Conservation (phyloP, 1,140 invertebrate species). For the Dendroctonus ponderosae region DNA sequence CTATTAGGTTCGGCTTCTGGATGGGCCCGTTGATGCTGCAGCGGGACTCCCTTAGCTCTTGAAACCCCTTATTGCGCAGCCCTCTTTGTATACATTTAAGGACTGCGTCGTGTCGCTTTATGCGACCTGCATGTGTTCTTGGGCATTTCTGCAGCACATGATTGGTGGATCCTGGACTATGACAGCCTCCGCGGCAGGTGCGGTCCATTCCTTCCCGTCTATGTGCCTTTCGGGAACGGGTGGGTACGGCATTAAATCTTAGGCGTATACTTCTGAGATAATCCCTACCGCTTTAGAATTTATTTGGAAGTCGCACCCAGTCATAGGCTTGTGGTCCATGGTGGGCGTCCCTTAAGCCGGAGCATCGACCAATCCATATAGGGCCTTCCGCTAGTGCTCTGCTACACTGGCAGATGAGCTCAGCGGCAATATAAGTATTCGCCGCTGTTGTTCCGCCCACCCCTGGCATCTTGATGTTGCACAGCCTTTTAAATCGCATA, state of each 20-base stretch:
- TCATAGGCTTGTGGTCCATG: no score
- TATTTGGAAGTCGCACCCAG: no score
- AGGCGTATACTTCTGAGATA: not conserved
- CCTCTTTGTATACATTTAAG: not conserved
- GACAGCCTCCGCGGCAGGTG: slow-evolving; percentile 4
- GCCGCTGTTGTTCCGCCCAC: no score
- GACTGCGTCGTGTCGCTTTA: not conserved
- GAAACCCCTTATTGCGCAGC: not conserved
- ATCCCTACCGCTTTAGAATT: no score
- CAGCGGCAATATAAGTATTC: no score
- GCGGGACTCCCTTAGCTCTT: not conserved
- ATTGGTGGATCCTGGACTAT: not conserved
- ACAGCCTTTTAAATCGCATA: no score
- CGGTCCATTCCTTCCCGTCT: not conserved
- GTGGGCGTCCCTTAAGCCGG: no score
- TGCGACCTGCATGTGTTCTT: not conserved
- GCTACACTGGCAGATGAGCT: no score
- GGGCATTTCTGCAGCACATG: slow-evolving; percentile 5
- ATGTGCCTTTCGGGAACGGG: not conserved
- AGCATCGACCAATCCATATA: no score
- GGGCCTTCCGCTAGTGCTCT: no score
- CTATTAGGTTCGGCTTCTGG: not conserved
- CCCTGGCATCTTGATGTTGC: no score
- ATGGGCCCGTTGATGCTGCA: not conserved
- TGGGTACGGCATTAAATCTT: not conserved